These are phyloP conservation scores for cattle (Bos taurus) DNA, from an alignment of 2,113 vertebrate species.

Conservation along the genomic window ARS-UCD2.0 NC_037347.1:16991501-16992000, in stretches of 20 bases:
- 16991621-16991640: neutral
- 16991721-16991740: neutral
- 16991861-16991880: neutral
- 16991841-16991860: neutral
- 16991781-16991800: neutral
- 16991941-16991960: neutral
- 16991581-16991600: neutral
- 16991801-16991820: neutral
- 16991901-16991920: neutral
- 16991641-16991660: neutral
- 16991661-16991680: neutral
- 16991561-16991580: neutral
- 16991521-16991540: neutral
- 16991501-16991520: neutral
- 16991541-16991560: neutral
- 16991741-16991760: neutral
- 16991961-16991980: neutral
- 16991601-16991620: neutral
- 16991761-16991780: neutral
- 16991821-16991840: neutral
- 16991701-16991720: neutral
- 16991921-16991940: neutral
- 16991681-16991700: neutral
- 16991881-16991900: neutral
- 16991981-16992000: neutral